Evolutionary conservation across 2,888 invertebrate species (phyloP).

Genomic region (Anticlea derivata): DNA sequence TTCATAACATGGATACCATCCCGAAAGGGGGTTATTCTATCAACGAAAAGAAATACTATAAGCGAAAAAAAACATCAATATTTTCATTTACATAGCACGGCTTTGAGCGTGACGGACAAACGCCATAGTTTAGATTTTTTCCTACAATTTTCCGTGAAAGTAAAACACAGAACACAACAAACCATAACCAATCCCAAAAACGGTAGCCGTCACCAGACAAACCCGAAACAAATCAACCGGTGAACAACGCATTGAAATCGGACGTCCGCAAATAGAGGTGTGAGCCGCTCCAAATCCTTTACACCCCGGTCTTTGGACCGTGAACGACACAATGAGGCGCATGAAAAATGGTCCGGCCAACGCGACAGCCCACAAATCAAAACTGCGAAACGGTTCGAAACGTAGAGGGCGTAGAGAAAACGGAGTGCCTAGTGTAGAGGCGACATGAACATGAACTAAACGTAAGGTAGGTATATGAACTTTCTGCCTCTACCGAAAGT

Average conservation of each 20-base stretch:
- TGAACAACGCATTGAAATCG: constrained; percentile 50
- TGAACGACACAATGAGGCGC: constrained; percentile 68
- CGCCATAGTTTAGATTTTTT: too few species aligned
- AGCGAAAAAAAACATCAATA: too few species aligned
- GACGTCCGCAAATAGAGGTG: constrained; percentile 46
- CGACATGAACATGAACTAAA: background rate
- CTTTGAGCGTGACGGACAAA: too few species aligned
- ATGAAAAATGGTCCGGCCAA: constrained; percentile 67
- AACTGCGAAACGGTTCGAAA: constrained; percentile 60
- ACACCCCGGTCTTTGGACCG: constrained; percentile 49
- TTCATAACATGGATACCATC: too few species aligned
- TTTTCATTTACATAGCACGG: too few species aligned
- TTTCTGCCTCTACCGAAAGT: too few species aligned
- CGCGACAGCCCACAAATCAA: constrained; percentile 71
- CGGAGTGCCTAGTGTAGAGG: background rate
- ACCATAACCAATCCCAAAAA: background rate
- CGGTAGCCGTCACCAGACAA: constrained; percentile 18
- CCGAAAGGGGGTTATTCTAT: too few species aligned
- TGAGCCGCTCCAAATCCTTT: constrained; percentile 55
- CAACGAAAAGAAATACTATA: too few species aligned
- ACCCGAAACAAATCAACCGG: constrained; percentile 37
- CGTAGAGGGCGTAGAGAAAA: background rate
- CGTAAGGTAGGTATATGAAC: too few species aligned
- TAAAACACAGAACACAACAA: background rate
- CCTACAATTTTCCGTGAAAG: background rate